These are phyloP conservation scores for Autographa gamma DNA, from an alignment of 2,888 invertebrate species.

Conservation along the genomic window DNA sequence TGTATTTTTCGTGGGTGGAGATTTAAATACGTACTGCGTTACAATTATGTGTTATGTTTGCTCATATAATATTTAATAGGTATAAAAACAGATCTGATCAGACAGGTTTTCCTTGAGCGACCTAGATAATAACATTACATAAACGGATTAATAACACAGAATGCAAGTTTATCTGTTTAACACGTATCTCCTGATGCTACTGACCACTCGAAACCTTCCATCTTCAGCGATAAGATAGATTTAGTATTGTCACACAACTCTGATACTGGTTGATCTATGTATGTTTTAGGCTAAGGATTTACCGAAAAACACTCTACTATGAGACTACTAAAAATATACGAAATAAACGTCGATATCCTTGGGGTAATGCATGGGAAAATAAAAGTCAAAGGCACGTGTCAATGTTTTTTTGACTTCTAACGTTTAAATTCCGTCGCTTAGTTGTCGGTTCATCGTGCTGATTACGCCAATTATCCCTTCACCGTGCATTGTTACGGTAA, in stretches of 20 bases:
- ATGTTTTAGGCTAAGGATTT: neutral
- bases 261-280: neutral
- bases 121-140: conserved; percentile 16
- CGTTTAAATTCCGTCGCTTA: neutral
- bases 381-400: no score
- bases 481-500: conserved; percentile 1
- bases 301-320: neutral
- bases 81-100: conserved; percentile 16
- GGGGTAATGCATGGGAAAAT: no score
- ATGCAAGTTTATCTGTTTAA: conserved; percentile 45
- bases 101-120: conserved; percentile 20
- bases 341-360: no score
- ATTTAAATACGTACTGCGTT: no score
- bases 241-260: neutral
- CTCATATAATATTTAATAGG: neutral
- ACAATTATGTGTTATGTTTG: neutral
- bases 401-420: neutral
- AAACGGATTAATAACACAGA: conserved; percentile 8
- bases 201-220: conserved; percentile 13
- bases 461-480: conserved; percentile 2
- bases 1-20: no score
- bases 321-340: neutral
- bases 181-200: conserved; percentile 22
- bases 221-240: conserved; percentile 38
- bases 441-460: neutral